These are phyloP conservation scores for Siniperca undulata DNA, from an alignment of 2,797 vertebrate genomes.

Conservation along the genomic window DNA sequence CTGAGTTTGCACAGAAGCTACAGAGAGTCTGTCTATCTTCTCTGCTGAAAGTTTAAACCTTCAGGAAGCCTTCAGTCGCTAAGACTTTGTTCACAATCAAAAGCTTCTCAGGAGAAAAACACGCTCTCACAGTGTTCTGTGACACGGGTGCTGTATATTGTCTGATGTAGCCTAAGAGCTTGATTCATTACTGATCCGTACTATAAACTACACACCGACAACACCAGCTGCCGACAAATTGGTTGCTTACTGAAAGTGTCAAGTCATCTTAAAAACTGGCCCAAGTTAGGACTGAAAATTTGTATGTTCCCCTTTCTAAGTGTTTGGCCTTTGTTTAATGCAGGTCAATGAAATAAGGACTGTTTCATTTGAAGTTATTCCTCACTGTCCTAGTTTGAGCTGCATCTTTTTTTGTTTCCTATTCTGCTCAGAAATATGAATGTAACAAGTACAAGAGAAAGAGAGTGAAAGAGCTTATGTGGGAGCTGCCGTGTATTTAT, in stretches of 20 bases:
- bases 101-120: constrained; percentile 30
- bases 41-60: constrained; percentile 27
- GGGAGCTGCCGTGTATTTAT: constrained; percentile 25
- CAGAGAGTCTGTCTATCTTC: constrained; percentile 17
- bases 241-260: constrained; percentile 32
- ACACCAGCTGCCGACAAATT: constrained; percentile 38
- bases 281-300: constrained; percentile 4
- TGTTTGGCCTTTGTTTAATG: background rate
- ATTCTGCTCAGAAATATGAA: constrained; percentile 26
- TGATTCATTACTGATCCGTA: constrained; percentile 34
- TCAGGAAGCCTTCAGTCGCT: constrained; percentile 19
- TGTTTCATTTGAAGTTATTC: background rate
- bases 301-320: accelerated
- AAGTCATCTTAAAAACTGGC: constrained; percentile 47
- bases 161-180: constrained; percentile 12
- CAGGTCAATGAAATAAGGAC: background rate
- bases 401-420: constrained; percentile 11
- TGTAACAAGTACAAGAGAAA: background rate
- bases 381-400: background rate
- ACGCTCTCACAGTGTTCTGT: background rate
- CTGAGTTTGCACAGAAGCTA: constrained; percentile 25
- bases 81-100: constrained; percentile 27
- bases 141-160: background rate
- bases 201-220: constrained; percentile 11
- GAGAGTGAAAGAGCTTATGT: constrained; percentile 1